Evolutionary conservation across 2,888 invertebrate genomes (phyloP).

Genomic region (Catonia carolina): DNA sequence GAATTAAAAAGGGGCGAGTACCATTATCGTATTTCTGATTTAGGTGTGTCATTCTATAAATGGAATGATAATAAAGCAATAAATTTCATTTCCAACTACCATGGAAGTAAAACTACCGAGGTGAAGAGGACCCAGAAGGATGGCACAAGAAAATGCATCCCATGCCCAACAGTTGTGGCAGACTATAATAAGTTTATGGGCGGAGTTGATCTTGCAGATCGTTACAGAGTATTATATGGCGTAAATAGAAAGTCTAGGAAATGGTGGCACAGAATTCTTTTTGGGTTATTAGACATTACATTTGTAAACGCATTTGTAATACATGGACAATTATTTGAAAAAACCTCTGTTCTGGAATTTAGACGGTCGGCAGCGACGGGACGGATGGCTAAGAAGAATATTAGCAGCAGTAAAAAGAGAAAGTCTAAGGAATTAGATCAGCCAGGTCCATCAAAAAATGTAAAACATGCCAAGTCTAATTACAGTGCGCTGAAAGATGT

Average conservation of each 20-base stretch:
- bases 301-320: constrained; percentile 32
- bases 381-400: neutral
- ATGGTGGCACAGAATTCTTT: constrained; percentile 38
- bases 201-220: constrained; percentile 36
- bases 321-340: constrained; percentile 6
- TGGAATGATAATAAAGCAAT: constrained; percentile 23
- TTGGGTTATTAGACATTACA: constrained; percentile 35
- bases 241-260: constrained; percentile 36
- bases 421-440: neutral
- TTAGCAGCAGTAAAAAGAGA: neutral
- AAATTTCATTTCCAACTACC: neutral
- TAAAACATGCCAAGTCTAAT: neutral
- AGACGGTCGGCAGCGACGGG: neutral
- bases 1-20: constrained; percentile 26
- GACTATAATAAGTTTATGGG: constrained; percentile 38
- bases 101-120: neutral
- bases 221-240: constrained; percentile 32
- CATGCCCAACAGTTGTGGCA: constrained; percentile 32
- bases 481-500: constrained; percentile 3
- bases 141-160: constrained; percentile 31
- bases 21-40: constrained; percentile 23
- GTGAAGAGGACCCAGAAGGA: constrained; percentile 31
- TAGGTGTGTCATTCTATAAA: constrained; percentile 12
- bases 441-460: constrained; percentile 1
- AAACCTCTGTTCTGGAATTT: constrained; percentile 1